These are phyloP conservation scores for Tautogolabrus adspersus DNA, from an alignment of 2,113 vertebrate species.

Conservation along the genomic window DNA sequence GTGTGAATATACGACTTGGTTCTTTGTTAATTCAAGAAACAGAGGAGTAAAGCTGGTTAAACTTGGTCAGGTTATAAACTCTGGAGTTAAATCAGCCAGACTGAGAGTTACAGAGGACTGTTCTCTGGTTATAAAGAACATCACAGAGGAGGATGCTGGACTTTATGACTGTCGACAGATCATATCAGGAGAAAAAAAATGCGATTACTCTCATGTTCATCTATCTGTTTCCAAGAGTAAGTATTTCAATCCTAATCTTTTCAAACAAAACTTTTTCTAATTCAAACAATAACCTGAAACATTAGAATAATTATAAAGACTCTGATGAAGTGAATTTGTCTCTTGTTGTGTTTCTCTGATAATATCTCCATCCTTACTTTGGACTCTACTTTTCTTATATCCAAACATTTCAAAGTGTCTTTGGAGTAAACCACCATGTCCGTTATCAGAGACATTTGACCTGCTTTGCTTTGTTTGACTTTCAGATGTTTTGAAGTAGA, in stretches of 20 bases:
- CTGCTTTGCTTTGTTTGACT: too few species aligned
- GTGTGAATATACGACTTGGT: rapidly evolving
- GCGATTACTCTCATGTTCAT: rapidly evolving
- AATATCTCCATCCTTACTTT: background rate
- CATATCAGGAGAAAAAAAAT: too few species aligned
- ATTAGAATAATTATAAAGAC: background rate
- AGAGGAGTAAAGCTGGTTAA: rapidly evolving
- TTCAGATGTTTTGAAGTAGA: too few species aligned
- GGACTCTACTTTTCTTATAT: too few species aligned
- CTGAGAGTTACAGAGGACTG: background rate
- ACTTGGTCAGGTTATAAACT: rapidly evolving
- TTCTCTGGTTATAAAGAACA: background rate
- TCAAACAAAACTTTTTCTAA: background rate
- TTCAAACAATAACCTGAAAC: background rate
- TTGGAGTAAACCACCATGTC: too few species aligned
- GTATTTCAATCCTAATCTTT: background rate
- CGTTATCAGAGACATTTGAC: too few species aligned
- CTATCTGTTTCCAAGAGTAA: slow-evolving; percentile 10
- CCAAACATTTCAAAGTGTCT: too few species aligned
- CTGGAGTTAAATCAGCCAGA: background rate
- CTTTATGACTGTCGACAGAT: background rate
- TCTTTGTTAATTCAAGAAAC: too few species aligned
- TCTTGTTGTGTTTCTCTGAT: background rate
- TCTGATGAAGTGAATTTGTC: background rate
- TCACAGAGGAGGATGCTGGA: background rate